These are phyloP conservation scores for Holothuria leucospilota DNA, from an alignment of 53 echinoderm and acorn worm species.

Conservation along the genomic window DNA sequence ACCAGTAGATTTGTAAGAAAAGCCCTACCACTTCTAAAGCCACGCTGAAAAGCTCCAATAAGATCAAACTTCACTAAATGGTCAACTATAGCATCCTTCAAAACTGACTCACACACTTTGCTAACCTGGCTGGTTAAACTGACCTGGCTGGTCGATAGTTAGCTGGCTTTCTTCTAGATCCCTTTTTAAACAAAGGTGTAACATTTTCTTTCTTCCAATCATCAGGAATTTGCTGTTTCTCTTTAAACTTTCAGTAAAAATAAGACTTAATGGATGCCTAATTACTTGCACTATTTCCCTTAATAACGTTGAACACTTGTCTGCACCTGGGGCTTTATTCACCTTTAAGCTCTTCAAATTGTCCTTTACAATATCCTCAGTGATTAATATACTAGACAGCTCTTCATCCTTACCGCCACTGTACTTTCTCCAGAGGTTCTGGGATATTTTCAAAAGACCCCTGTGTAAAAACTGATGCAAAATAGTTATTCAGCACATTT, in stretches of 20 bases:
- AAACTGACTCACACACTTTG: conserved; percentile 15
- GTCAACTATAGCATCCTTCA: conserved; percentile 25
- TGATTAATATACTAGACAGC: background rate
- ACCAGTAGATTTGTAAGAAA: conserved; percentile 27
- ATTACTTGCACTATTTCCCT: background rate
- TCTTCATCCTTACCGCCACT: background rate
- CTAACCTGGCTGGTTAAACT: conserved; percentile 7
- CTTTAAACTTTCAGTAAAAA: conserved; percentile 9
- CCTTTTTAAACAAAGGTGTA: background rate
- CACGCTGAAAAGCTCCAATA: conserved; percentile 9
- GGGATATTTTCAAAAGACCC: background rate
- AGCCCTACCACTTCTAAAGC: conserved; percentile 38
- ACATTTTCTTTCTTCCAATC: background rate
- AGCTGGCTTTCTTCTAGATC: background rate
- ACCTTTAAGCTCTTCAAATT: background rate
- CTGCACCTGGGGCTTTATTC: background rate
- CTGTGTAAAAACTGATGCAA: background rate
- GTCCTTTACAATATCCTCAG: conserved; percentile 17
- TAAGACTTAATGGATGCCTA: background rate
- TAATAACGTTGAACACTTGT: background rate
- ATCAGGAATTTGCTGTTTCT: background rate
- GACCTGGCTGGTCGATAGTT: background rate
- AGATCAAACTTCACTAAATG: conserved; percentile 11
- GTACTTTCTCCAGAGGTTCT: background rate
- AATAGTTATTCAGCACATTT: background rate